Evolutionary conservation across 2,797 vertebrate species (phyloP), one percentile per base, ranked within the genome.

Genomic region (Staurois parvus): DNA sequence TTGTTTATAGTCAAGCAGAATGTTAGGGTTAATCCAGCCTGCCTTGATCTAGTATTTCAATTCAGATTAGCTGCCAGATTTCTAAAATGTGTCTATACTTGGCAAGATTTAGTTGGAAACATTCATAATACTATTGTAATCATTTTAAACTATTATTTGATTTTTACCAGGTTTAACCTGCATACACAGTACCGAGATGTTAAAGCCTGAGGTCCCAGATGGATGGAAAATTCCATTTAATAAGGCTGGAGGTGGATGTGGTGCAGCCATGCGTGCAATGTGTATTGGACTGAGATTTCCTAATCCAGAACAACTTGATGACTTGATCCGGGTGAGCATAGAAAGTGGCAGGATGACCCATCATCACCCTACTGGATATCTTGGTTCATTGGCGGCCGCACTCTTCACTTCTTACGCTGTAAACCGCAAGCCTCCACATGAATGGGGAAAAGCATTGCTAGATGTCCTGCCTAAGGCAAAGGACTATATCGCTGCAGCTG

Each of bases 341-440:
- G 96, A 96, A 90, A 96, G 96, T 0, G 95, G 96, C 1, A 93
- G 95, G 21, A 95, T 96, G 94, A 96, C 95, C 76, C 96, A 96
- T 77, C 95, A 96, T 87, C 94, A 96, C 28, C 96, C 96, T 28
- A 96, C 95, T 0, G 95, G 95, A 52, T 96, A 96, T 90, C 90
- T 96, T 85, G 96, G 96, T 0, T 91, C 93, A 34, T 80, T 96
- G 37, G 92, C 86, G 0, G 92, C 95, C 0, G 95, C 96, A 6
- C 93, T 96, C 40, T 96, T 96, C 86, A 92, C 95, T 0, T 90
- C 95, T 0, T 94, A 93, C 0, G 96, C 96, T 0, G 89, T 96
- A 80, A 93, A 91, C 0, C 10, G 87, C 0, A 90, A 89, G 67
- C 88, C 94, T 10, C 89, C 89, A 0, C 19, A 0, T 0, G 91